A percentile compares a stretch with the other conserved stretches of the same genome.
Evolutionary conservation across 1,140 invertebrate genomes (phyloP).

Genomic region (Parasteatoda tepidariorum): DNA sequence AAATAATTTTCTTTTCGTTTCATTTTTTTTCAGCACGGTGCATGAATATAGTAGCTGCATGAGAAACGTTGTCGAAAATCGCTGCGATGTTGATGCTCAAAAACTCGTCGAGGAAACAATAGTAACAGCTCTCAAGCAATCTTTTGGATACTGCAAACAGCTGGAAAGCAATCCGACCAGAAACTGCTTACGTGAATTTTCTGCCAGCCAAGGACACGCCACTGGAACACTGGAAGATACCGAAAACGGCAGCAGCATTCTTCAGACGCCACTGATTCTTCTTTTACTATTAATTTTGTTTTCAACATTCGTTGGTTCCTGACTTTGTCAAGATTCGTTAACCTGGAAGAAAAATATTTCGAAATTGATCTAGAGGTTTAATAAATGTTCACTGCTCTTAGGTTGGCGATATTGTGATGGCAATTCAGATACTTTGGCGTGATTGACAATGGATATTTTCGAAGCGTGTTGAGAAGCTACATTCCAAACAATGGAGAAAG

Average conservation of each 20-base stretch:
- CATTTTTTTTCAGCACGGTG: conserved; percentile 16
- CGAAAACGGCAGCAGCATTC: neutral
- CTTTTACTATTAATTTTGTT: neutral
- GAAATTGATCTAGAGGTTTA: too few species aligned
- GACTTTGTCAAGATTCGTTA: too few species aligned
- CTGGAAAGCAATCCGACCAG: neutral
- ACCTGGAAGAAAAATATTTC: too few species aligned
- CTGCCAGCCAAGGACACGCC: conserved; percentile 20
- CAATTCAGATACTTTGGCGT: too few species aligned
- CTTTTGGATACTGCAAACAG: conserved; percentile 33
- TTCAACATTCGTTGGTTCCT: neutral
- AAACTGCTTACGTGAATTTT: conserved; percentile 11
- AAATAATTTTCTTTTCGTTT: neutral
- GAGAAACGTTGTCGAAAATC: conserved; percentile 27
- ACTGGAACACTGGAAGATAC: neutral
- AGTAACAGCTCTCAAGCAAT: conserved; percentile 22
- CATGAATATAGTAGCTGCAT: conserved; percentile 48
- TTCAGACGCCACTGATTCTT: neutral
- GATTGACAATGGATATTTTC: too few species aligned
- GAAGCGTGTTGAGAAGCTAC: too few species aligned
- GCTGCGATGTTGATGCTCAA: conserved; percentile 41
- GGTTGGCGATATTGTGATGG: too few species aligned
- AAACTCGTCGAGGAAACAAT: conserved; percentile 47
- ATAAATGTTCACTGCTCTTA: too few species aligned
- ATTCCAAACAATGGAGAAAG: too few species aligned